Evolutionary conservation across 2,113 vertebrate genomes (phyloP).

Genomic region (Manacus vitellinus): DNA sequence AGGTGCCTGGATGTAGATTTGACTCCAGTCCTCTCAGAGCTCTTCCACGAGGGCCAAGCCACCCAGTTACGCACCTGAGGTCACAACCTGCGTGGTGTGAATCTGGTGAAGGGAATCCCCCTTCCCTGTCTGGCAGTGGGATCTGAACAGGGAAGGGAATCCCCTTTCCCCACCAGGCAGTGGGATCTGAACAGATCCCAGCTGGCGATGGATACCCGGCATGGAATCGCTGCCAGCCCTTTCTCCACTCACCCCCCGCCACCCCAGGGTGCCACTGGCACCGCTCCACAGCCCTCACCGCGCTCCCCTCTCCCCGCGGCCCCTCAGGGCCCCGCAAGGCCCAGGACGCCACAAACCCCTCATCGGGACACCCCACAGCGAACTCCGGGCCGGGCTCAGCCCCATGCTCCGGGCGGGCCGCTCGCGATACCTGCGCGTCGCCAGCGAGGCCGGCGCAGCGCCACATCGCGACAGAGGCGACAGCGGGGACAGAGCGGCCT

Average conservation of each 20-base stretch:
- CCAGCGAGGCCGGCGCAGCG: background rate
- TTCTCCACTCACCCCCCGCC: too few relatives aligned
- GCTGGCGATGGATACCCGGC: rapidly evolving
- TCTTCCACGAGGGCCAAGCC: rapidly evolving
- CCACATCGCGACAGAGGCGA: background rate
- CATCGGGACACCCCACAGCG: background rate
- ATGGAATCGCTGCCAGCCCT: background rate
- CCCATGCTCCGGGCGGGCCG: background rate
- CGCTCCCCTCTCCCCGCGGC: background rate
- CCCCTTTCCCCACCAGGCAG: background rate
- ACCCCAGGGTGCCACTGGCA: background rate
- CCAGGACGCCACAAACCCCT: background rate
- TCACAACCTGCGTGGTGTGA: rapidly evolving
- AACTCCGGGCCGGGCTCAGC: too few relatives aligned
- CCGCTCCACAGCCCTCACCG: rapidly evolving
- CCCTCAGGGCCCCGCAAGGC: background rate
- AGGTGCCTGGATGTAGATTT: background rate
- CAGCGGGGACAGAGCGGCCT: background rate
- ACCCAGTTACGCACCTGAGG: rapidly evolving
- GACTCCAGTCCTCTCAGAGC: background rate
- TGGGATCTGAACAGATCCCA: rapidly evolving
- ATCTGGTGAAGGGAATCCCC: rapidly evolving
- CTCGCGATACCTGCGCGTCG: background rate
- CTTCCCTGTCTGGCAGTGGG: background rate
- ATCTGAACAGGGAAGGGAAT: background rate